phyloP scores from a whole-genome alignment of 1,140 invertebrate genomes.

The Lepidurus packardi region DNA sequence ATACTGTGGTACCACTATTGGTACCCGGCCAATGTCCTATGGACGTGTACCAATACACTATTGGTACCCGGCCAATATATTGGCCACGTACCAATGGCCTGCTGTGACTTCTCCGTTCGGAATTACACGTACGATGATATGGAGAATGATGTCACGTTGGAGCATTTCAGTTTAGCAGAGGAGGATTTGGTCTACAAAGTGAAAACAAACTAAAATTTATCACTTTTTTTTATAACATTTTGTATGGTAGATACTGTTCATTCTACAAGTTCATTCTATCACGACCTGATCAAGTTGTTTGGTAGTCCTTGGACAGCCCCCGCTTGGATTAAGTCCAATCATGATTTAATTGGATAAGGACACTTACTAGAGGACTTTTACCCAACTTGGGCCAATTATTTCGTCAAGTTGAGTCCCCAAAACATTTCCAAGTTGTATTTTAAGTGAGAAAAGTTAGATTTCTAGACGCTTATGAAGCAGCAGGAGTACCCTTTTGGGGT shows the following conservation, averaged over 20 bases:
- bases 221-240: constrained; percentile 18
- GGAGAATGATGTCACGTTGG: constrained; percentile 55
- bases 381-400: constrained; percentile 72
- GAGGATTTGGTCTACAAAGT: constrained; percentile 65
- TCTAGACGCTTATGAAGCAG: constrained; percentile 52
- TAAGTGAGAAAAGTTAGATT: constrained; percentile 48
- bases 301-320: constrained; percentile 78
- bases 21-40: too few species aligned
- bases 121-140: constrained; percentile 64
- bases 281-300: constrained; percentile 53
- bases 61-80: too few species aligned
- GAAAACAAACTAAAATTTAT: constrained; percentile 32
- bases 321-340: constrained; percentile 86
- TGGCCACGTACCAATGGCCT: constrained; percentile 71
- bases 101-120: constrained; percentile 69
- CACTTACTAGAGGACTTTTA: constrained; percentile 62
- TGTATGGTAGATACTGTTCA: constrained; percentile 57
- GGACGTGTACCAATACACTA: too few species aligned
- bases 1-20: too few species aligned
- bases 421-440: not conserved
- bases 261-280: constrained; percentile 52
- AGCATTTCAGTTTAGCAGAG: constrained; percentile 56
- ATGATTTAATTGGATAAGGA: constrained; percentile 52
- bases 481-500: constrained; percentile 56
- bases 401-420: constrained; percentile 54